Evolutionary conservation across 2,888 invertebrate species (phyloP).

Genomic region (Eurytoma californica): DNA sequence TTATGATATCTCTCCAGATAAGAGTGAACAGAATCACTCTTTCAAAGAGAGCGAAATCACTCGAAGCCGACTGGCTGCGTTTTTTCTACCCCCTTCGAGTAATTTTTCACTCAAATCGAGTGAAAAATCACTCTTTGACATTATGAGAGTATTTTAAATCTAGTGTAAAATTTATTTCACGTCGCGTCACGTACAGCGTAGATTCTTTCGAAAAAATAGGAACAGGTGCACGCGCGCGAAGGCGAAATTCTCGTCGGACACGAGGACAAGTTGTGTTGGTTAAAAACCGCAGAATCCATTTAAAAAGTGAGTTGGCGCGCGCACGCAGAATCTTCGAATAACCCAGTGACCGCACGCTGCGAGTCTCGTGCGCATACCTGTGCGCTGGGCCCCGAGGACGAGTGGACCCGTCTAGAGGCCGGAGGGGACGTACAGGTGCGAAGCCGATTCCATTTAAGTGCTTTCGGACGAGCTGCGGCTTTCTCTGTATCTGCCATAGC

Average conservation of each 20-base stretch:
- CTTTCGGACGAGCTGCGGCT: not conserved
- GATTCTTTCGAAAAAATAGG: not conserved
- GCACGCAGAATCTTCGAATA: constrained; percentile 25
- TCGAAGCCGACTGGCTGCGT: too few relatives aligned
- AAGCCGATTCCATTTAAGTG: constrained; percentile 35
- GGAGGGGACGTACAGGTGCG: constrained; percentile 22
- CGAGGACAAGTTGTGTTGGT: constrained; percentile 6
- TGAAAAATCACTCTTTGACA: too few relatives aligned
- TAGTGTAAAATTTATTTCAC: too few relatives aligned
- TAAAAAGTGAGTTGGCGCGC: constrained; percentile 13
- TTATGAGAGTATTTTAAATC: too few relatives aligned
- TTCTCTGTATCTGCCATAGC: not conserved
- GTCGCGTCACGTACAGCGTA: not conserved
- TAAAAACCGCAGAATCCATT: constrained; percentile 8
- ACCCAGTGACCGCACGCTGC: constrained; percentile 45
- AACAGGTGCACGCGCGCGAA: not conserved
- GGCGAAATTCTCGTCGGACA: constrained; percentile 2
- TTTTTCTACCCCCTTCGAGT: too few relatives aligned
- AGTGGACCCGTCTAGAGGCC: not conserved
- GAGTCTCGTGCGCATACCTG: not conserved
- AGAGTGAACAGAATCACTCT: too few relatives aligned
- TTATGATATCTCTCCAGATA: too few relatives aligned
- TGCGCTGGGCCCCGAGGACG: not conserved
- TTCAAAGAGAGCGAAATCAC: too few relatives aligned
- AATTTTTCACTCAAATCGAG: too few relatives aligned